A percentile compares a stretch with the other conserved stretches of the same genome.
These are phyloP conservation scores for Hyposoter dolosus DNA, from an alignment of 2,888 invertebrate species.

Conservation along the genomic window DNA sequence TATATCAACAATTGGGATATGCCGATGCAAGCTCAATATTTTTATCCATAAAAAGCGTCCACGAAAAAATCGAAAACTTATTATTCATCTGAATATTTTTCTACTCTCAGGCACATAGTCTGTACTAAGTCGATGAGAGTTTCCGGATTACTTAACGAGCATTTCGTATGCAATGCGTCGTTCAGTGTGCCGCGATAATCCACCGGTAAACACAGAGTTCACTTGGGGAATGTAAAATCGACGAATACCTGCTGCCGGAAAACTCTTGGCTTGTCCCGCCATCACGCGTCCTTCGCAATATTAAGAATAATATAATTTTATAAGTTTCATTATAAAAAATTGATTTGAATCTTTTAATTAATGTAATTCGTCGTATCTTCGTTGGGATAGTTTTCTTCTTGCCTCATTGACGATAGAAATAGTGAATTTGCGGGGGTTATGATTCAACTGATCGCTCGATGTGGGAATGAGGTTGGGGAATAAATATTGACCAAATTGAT, in stretches of 20 bases:
- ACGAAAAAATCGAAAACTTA: slow-evolving; percentile 20
- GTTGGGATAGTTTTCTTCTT: not conserved
- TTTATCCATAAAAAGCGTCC: slow-evolving; percentile 1
- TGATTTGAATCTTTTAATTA: not conserved
- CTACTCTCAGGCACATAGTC: slow-evolving; percentile 1
- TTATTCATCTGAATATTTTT: slow-evolving; percentile 5
- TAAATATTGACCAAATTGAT: slow-evolving; percentile 48
- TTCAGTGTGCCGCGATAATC: slow-evolving; percentile 37
- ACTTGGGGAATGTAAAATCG: slow-evolving; percentile 31
- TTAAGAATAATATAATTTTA: no score
- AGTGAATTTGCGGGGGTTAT: not conserved
- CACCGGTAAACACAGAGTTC: slow-evolving; percentile 44
- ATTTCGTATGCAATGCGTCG: slow-evolving; percentile 40
- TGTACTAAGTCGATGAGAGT: slow-evolving; percentile 1
- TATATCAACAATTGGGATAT: not conserved
- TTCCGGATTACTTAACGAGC: slow-evolving; percentile 23
- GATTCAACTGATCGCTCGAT: not conserved
- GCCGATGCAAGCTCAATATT: not conserved
- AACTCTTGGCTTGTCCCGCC: not conserved
- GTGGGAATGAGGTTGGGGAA: not conserved
- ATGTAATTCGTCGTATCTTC: not conserved
- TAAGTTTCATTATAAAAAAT: no score
- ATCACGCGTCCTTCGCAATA: not conserved
- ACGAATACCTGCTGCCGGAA: not conserved
- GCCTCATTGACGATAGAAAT: not conserved